Evolutionary conservation across 2,888 invertebrate species (phyloP).

Genomic region (Caenorhabditis japonica): DNA sequence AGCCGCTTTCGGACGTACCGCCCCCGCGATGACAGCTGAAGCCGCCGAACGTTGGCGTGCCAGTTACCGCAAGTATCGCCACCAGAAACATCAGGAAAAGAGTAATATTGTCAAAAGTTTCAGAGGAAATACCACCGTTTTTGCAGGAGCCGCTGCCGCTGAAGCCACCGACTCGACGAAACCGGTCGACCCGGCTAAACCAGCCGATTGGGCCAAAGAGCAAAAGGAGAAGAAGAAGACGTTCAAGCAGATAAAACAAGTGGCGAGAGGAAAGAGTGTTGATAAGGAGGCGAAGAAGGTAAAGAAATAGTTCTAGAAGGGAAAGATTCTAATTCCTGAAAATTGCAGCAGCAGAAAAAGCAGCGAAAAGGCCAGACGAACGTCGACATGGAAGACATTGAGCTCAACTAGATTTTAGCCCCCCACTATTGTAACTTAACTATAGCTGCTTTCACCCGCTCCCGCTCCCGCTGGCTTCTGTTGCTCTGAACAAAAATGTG

Average conservation of each 20-base stretch:
- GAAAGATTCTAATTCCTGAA: neutral
- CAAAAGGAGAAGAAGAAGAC: conserved; percentile 67
- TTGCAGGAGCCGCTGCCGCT: conserved; percentile 55
- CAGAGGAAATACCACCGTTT: conserved; percentile 8
- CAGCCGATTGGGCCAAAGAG: conserved; percentile 56
- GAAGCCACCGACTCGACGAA: conserved; percentile 49
- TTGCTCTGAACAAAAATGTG: neutral
- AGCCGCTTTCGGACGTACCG: conserved; percentile 69
- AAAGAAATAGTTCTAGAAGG: neutral
- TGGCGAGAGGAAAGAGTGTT: conserved; percentile 56
- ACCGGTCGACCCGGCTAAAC: too few relatives aligned
- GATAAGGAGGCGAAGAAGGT: conserved; percentile 49
- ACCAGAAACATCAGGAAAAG: conserved; percentile 72
- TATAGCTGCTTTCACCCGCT: conserved; percentile 39
- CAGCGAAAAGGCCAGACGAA: conserved; percentile 38
- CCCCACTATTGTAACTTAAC: neutral
- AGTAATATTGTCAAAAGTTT: too few relatives aligned
- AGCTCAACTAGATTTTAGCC: conserved; percentile 30
- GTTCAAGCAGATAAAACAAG: conserved; percentile 65
- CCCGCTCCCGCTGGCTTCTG: conserved; percentile 13
- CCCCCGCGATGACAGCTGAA: conserved; percentile 75
- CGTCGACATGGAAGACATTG: conserved; percentile 54
- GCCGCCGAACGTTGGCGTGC: conserved; percentile 75
- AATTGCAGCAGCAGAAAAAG: conserved; percentile 51
- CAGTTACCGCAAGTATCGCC: conserved; percentile 74